phyloP scores from a whole-genome alignment of 2,797 vertebrate genomes.

The Nothura maculosa region DNA sequence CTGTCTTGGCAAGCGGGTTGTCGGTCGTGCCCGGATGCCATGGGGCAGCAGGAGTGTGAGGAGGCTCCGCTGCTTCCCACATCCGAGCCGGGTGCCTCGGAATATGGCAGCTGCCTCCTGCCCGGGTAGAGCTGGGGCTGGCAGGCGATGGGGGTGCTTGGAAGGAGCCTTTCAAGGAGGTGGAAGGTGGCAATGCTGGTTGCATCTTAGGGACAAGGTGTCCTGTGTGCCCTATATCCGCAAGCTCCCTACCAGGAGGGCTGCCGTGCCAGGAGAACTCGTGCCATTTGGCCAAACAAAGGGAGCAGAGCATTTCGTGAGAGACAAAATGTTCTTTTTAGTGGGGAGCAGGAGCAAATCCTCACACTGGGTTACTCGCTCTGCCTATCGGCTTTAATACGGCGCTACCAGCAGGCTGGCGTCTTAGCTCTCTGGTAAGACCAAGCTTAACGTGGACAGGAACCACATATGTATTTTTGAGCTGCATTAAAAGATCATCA shows the following conservation, averaged over 20 bases:
- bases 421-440: not conserved
- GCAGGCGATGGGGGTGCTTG: fast-evolving
- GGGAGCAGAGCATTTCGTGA: not conserved
- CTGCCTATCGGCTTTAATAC: not conserved
- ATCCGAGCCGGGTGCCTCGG: not conserved
- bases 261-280: not conserved
- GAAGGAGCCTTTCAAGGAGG: not conserved
- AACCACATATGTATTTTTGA: fast-evolving
- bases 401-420: fast-evolving
- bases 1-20: not conserved
- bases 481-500: not conserved
- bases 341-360: not conserved
- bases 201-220: not conserved
- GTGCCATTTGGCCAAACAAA: not conserved
- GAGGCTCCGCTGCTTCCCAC: not conserved
- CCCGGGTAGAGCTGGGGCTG: not conserved
- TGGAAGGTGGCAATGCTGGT: not conserved
- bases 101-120: not conserved
- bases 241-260: not conserved
- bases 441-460: not conserved
- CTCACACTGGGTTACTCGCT: not conserved
- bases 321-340: not conserved
- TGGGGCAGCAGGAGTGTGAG: not conserved
- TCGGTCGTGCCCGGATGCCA: not conserved
- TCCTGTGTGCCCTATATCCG: not conserved